A percentile compares a stretch with the other conserved stretches of the same genome.
phyloP scores from a whole-genome alignment of 2,113 vertebrate species.

The Dinomys branickii region DNA sequence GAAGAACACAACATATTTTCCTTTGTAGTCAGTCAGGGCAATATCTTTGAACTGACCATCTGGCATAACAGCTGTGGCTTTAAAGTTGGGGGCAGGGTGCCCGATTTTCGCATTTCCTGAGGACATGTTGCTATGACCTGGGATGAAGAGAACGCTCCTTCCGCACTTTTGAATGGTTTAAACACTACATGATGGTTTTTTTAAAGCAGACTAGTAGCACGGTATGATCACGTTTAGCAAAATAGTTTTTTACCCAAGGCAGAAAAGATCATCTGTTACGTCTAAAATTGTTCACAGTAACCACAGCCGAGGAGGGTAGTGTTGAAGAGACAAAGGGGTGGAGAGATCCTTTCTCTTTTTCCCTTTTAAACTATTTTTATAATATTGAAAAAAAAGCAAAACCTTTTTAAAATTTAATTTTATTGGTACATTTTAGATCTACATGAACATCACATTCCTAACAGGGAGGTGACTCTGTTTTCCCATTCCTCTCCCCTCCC shows the following conservation, averaged over 20 bases:
- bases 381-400: constrained; percentile 60
- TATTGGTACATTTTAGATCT: not conserved
- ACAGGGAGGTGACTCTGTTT: not conserved
- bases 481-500: not conserved
- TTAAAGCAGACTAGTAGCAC: not conserved
- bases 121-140: constrained; percentile 93
- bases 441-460: not conserved
- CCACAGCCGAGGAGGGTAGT: not conserved
- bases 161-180: constrained; percentile 41
- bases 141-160: too few species aligned
- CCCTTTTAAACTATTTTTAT: constrained; percentile 24
- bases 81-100: constrained; percentile 94
- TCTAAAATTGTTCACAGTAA: not conserved
- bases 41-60: constrained; percentile 95
- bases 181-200: not conserved
- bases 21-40: constrained; percentile 94
- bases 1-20: too few species aligned
- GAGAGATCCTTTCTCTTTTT: not conserved
- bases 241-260: constrained; percentile 48
- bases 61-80: constrained; percentile 96
- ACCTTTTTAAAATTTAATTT: not conserved
- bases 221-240: constrained; percentile 21
- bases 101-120: constrained; percentile 97
- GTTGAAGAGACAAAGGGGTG: not conserved
- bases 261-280: constrained; percentile 19